Conservation (phyloP, 2,888 invertebrate genomes). For the Steinernema hermaphroditum region DNA sequence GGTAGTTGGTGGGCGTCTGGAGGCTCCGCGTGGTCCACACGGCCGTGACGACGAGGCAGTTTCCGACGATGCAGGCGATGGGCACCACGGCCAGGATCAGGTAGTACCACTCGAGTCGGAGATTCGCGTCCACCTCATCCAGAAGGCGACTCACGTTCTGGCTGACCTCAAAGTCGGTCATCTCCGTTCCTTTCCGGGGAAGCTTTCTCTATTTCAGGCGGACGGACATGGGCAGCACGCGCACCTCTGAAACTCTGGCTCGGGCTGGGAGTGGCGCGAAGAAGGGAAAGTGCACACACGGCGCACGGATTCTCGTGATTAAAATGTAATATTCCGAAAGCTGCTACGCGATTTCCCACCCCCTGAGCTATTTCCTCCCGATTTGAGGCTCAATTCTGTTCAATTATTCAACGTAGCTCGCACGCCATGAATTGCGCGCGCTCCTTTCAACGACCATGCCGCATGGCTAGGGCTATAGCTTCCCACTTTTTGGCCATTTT, state of each 20-base stretch:
- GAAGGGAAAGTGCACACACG: background rate
- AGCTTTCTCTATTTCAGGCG: background rate
- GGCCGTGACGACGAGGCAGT: slow-evolving; percentile 61
- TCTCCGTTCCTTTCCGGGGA: background rate
- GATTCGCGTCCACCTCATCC: background rate
- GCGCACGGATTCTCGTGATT: slow-evolving; percentile 27
- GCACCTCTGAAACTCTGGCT: background rate
- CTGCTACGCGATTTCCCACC: slow-evolving; percentile 29
- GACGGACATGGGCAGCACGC: background rate
- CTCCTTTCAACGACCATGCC: background rate
- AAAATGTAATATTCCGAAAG: slow-evolving; percentile 27
- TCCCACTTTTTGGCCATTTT: too few species aligned
- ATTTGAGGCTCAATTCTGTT: slow-evolving; percentile 28
- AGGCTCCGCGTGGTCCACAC: slow-evolving; percentile 61
- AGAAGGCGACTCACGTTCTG: background rate
- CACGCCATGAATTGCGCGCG: slow-evolving; percentile 25
- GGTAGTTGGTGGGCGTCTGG: slow-evolving; percentile 64
- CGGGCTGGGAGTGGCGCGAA: background rate
- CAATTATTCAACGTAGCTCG: slow-evolving; percentile 28
- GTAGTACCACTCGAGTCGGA: slow-evolving; percentile 35
- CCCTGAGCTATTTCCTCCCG: slow-evolving; percentile 29
- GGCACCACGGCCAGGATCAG: slow-evolving; percentile 41
- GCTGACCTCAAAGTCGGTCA: slow-evolving; percentile 14
- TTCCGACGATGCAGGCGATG: slow-evolving; percentile 49
- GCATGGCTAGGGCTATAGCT: too few species aligned